Evolutionary conservation across 1,140 invertebrate species (phyloP), one percentile per base, ranked within the genome.

Genomic region (Hestina assimilis): DNA sequence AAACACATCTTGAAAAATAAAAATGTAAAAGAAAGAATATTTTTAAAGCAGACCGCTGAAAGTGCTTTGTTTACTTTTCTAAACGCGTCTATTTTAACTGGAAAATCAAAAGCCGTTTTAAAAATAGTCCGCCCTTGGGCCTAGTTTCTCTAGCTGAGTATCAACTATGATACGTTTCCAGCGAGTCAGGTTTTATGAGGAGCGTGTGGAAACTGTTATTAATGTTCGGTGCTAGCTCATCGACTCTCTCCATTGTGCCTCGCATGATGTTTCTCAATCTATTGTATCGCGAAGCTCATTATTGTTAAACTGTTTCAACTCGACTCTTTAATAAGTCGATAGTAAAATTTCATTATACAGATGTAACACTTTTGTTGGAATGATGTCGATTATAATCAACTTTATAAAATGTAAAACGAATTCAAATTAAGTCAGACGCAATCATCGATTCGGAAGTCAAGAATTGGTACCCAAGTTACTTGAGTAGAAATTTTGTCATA

Each of bases 201-300:
- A 45, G 46, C 46, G 55, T 66, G 67, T 64, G 66, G 59, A 68
- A 65, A 67, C 71, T 61, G 72, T 78, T 78, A 76, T 76, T 79
- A 78, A 81, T 76, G 75, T 75, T 78, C 66, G 72, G 68, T 76
- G 78, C 72, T 66, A 66, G 71, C 57, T 59, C 68, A 68, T 75
- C 70, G 72, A 69, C 74, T 79, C 77, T 82, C 77, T 78, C 78
- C 66, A 79, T 83, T 79, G 78, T 83, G 65, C 63, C 54, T 59
- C 57, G 67, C 74, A 69, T 76, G 78, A 76, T 69, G 68, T 83
- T 78, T 79, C 78, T 74, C 72, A 78, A 75, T 79, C 78, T 74
- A 77, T 79, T 79, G 72, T 75, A 64, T 50, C 53, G 57, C 62
- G 59, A 63, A 59, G 60, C 66, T 69, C 69, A 63, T 79, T 69